These are phyloP conservation scores for Drosophila baimaii DNA, from an alignment of 1,140 invertebrate species.

Conservation along the genomic window DNA sequence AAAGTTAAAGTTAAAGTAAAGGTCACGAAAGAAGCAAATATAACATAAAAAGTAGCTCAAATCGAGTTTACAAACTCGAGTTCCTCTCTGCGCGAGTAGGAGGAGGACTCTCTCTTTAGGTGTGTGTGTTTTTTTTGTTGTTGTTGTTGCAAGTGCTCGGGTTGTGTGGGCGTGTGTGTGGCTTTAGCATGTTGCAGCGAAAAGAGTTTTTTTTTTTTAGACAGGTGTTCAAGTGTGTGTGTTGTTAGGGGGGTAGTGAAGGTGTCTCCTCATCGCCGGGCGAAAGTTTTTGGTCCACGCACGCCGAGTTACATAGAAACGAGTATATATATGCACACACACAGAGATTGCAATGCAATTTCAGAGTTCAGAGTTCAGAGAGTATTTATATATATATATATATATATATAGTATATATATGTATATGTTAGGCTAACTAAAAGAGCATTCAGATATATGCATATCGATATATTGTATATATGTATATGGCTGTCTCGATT, in stretches of 20 bases:
- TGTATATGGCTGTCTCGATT: constrained; percentile 55
- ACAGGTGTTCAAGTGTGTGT: constrained; percentile 23
- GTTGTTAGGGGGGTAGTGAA: background rate
- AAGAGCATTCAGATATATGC: constrained; percentile 73
- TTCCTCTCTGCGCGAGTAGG: background rate
- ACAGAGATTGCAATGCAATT: constrained; percentile 25
- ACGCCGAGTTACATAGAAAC: constrained; percentile 32
- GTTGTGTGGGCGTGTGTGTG: constrained; percentile 15
- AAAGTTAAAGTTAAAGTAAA: constrained; percentile 5
- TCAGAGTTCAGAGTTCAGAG: constrained; percentile 47
- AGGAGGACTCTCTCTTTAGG: too few species aligned
- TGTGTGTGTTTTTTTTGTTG: background rate
- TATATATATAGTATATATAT: constrained; percentile 3
- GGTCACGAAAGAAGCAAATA: constrained; percentile 22
- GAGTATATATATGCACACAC: constrained; percentile 19
- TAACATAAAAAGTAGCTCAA: constrained; percentile 30
- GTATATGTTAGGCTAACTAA: constrained; percentile 58
- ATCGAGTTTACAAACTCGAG: constrained; percentile 15
- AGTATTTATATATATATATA: constrained; percentile 36
- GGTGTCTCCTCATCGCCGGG: constrained; percentile 39
- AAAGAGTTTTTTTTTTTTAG: constrained; percentile 27
- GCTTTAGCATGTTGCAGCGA: constrained; percentile 28
- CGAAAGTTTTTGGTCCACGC: constrained; percentile 39
- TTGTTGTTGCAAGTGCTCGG: constrained; percentile 28
- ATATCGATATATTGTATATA: constrained; percentile 52